Conservation (phyloP, 2,797 vertebrate species). For the Pteropus rufus region DNA sequence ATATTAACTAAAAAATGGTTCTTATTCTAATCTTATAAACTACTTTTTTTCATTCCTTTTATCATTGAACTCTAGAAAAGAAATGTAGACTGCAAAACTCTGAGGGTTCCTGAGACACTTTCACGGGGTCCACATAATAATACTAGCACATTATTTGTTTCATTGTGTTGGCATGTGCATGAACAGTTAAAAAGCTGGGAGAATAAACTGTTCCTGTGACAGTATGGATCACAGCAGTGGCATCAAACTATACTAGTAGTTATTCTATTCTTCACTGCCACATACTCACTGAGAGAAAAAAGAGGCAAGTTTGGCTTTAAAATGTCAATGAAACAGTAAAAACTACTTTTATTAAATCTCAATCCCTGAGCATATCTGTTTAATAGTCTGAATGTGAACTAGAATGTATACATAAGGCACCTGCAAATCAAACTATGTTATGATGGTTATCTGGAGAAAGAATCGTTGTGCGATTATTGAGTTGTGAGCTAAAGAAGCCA, state of each 20-base stretch:
- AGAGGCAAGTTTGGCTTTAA: neutral
- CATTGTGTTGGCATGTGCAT: neutral
- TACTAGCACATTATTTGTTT: neutral
- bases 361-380: neutral
- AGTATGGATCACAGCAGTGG: neutral
- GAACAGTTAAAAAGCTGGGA: neutral
- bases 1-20: neutral
- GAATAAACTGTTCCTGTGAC: neutral
- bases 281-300: neutral
- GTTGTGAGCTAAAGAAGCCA: neutral
- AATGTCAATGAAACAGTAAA: neutral
- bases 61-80: slow-evolving; percentile 1
- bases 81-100: neutral
- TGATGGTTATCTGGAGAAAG: neutral
- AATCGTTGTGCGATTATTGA: neutral
- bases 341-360: slow-evolving; percentile 1
- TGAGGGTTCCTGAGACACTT: neutral
- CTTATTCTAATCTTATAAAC: neutral
- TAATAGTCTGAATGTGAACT: neutral
- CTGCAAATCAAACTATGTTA: neutral
- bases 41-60: neutral
- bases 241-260: neutral
- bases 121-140: neutral
- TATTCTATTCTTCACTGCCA: neutral
- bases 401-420: neutral